phyloP scores from a whole-genome alignment of 2,797 vertebrate genomes.

The Tragelaphus oryx region DNA sequence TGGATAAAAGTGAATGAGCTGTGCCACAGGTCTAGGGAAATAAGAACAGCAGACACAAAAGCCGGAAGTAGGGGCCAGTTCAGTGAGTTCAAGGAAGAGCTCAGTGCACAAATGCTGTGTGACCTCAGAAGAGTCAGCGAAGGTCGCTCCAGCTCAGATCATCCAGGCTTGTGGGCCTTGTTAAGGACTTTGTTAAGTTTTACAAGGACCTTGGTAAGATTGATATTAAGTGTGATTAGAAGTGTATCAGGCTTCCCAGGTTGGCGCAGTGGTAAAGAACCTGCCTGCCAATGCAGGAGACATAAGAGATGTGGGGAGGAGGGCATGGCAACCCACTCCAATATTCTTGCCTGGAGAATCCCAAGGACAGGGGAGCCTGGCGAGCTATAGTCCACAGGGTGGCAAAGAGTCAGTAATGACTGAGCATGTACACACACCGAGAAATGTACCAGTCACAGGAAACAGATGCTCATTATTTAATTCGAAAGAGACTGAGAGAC shows the following conservation, averaged over 20 bases:
- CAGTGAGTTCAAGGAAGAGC: not conserved
- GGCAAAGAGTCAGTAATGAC: not conserved
- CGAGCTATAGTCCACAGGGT: fast-evolving
- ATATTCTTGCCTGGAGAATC: not conserved
- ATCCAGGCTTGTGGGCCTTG: not conserved
- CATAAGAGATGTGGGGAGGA: fast-evolving
- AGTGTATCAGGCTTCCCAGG: not conserved
- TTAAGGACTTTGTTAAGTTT: not conserved
- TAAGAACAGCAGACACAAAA: not conserved
- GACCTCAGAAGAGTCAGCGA: not conserved
- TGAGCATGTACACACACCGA: not conserved
- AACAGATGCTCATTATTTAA: not conserved
- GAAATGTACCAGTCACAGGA: not conserved
- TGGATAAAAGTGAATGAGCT: not conserved
- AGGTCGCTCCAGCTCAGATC: not conserved
- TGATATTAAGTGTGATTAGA: not conserved
- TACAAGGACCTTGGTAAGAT: not conserved
- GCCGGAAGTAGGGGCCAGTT: not conserved
- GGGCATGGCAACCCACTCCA: not conserved
- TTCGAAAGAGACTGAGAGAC: not conserved
- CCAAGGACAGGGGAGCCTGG: not conserved
- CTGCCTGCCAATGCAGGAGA: not conserved
- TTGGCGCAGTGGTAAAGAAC: not conserved
- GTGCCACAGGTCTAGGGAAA: not conserved
- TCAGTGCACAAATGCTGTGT: too few relatives aligned